Percentiles rank a stretch among this genome's conserved stretches.
Evolutionary conservation across 2,888 invertebrate genomes (phyloP).

Genomic region (Oxyteleia sp.): DNA sequence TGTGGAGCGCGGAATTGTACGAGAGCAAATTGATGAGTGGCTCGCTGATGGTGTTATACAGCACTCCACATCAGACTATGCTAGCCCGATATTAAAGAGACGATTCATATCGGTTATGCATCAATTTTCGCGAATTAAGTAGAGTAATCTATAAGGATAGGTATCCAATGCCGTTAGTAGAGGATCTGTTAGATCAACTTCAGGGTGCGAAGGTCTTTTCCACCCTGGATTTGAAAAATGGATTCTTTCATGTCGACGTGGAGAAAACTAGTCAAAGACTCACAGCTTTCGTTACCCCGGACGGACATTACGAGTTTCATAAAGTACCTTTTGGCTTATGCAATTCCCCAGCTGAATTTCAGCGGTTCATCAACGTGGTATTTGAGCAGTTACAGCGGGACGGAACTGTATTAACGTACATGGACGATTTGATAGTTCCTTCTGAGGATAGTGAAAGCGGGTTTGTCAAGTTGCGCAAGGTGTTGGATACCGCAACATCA

Average conservation of each 20-base stretch:
- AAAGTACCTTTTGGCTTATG: neutral
- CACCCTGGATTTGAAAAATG: neutral
- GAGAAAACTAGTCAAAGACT: constrained; percentile 5
- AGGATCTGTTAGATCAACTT: constrained; percentile 52
- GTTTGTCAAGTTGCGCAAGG: neutral
- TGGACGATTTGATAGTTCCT: neutral
- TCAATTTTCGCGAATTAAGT: constrained; percentile 59
- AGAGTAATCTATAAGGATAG: constrained; percentile 44
- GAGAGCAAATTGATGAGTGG: constrained; percentile 1
- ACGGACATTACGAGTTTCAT: neutral
- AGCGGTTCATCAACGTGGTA: neutral
- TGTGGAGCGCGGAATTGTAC: neutral
- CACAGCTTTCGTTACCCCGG: constrained; percentile 46
- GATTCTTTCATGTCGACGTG: constrained; percentile 33
- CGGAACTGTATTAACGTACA: neutral
- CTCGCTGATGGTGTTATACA: constrained; percentile 20
- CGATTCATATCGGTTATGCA: constrained; percentile 27
- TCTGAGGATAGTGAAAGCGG: neutral
- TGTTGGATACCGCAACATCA: neutral
- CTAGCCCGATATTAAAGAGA: constrained; percentile 61
- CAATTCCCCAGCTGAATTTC: neutral
- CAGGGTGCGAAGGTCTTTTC: constrained; percentile 28
- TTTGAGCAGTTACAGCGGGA: neutral
- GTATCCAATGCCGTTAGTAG: constrained; percentile 45
- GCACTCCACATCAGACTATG: constrained; percentile 34